Evolutionary conservation across 1,140 invertebrate genomes (phyloP).

Genomic region (Drosophila nigromelanica): DNA sequence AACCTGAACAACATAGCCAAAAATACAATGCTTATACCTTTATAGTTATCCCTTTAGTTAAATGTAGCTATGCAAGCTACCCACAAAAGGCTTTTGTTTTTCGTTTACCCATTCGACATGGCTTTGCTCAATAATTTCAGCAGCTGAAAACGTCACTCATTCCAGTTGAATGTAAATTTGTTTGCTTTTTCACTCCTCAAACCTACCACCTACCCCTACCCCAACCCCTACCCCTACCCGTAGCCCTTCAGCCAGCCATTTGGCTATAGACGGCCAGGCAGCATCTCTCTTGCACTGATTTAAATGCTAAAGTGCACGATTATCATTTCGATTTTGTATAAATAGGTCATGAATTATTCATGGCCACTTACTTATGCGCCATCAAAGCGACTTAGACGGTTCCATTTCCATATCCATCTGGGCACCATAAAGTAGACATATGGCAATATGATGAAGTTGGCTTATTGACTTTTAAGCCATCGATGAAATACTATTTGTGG

Average conservation of each 20-base stretch:
- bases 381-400: constrained; percentile 71
- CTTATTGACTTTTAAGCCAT: constrained; percentile 62
- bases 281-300: constrained; percentile 55
- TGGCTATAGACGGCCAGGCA: constrained; percentile 2
- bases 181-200: constrained; percentile 29
- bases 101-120: constrained; percentile 6
- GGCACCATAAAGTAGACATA: constrained; percentile 13
- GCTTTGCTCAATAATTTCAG: constrained; percentile 7
- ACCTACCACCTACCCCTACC: too few relatives aligned
- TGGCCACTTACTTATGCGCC: constrained; percentile 76
- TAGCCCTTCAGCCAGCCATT: background rate
- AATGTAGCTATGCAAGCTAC: too few relatives aligned
- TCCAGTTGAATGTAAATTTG: constrained; percentile 53
- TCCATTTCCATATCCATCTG: constrained; percentile 41
- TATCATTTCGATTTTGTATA: constrained; percentile 82
- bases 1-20: too few relatives aligned
- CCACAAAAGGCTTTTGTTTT: constrained; percentile 5
- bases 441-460: constrained; percentile 64
- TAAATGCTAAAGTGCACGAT: constrained; percentile 81
- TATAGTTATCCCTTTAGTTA: background rate
- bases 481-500: constrained; percentile 54
- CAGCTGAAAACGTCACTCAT: constrained; percentile 16
- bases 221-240: background rate
- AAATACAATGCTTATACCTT: too few relatives aligned
- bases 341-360: constrained; percentile 77